phyloP scores from a whole-genome alignment of 2,797 vertebrate species.

The Amazonetta brasiliensis region DNA sequence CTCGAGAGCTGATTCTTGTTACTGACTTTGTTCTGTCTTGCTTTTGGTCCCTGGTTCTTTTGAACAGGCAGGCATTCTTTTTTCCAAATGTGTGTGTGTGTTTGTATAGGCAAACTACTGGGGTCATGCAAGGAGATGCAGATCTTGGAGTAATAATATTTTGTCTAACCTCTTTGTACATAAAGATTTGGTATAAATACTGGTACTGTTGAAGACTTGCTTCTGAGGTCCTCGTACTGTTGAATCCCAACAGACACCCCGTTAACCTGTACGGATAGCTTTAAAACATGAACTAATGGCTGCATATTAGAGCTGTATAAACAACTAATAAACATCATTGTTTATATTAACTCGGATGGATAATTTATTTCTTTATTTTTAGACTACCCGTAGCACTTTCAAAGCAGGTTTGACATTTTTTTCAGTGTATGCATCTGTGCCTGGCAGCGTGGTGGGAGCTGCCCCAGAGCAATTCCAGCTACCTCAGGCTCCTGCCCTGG shows the following conservation, averaged over 20 bases:
- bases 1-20: background rate
- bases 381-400: accelerated
- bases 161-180: background rate
- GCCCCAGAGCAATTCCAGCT: background rate
- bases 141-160: background rate
- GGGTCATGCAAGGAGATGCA: background rate
- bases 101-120: accelerated
- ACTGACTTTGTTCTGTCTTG: background rate
- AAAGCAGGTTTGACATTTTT: background rate
- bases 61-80: background rate
- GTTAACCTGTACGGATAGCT: background rate
- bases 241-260: accelerated
- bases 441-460: background rate
- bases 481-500: background rate
- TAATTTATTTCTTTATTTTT: background rate
- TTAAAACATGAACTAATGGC: background rate
- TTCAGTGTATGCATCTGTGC: no score
- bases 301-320: background rate
- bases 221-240: background rate
- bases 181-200: background rate
- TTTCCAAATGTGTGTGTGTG: background rate
- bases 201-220: background rate
- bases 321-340: background rate
- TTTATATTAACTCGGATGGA: background rate
- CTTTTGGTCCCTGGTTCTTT: background rate